Evolutionary conservation across 92 coral and sea anemone genomes (phyloP).

Genomic region (Paramuricea clavata): DNA sequence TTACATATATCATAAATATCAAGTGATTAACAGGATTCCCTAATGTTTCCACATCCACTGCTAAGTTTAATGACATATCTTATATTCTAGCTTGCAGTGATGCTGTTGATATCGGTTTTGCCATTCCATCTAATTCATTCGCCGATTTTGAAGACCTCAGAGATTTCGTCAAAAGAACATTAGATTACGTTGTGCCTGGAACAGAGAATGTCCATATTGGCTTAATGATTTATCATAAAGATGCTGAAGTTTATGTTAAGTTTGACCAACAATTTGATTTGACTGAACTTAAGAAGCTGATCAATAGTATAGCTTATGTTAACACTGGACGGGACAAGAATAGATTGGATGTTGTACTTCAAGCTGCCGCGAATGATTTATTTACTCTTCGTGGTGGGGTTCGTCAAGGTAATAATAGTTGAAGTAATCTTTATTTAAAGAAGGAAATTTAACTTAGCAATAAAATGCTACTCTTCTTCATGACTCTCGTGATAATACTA

Average conservation of each 20-base stretch:
- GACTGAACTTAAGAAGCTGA: conserved; percentile 18
- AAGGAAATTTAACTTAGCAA: background rate
- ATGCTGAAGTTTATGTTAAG: conserved; percentile 30
- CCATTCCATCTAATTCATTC: conserved; percentile 47
- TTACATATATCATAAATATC: too few relatives aligned
- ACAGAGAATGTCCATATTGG: conserved; percentile 38
- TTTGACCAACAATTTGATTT: conserved; percentile 37
- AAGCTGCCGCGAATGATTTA: conserved; percentile 41
- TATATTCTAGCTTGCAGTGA: conserved; percentile 34
- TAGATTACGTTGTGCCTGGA: conserved; percentile 35
- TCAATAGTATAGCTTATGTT: background rate
- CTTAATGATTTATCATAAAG: conserved; percentile 30
- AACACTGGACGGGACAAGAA: background rate
- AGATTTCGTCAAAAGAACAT: conserved; percentile 26
- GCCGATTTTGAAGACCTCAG: conserved; percentile 40
- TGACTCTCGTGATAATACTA: too few relatives aligned
- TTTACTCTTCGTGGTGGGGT: conserved; percentile 41
- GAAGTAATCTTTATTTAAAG: too few relatives aligned
- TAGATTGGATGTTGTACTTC: conserved; percentile 35
- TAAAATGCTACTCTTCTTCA: too few relatives aligned
- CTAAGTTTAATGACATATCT: background rate
- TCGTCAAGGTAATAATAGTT: conserved; percentile 10
- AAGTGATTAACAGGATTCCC: too few relatives aligned
- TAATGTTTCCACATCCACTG: background rate
- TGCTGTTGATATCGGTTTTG: conserved; percentile 51